Evolutionary conservation across 2,797 vertebrate genomes (phyloP).

Genomic region (Sardinella longiceps): DNA sequence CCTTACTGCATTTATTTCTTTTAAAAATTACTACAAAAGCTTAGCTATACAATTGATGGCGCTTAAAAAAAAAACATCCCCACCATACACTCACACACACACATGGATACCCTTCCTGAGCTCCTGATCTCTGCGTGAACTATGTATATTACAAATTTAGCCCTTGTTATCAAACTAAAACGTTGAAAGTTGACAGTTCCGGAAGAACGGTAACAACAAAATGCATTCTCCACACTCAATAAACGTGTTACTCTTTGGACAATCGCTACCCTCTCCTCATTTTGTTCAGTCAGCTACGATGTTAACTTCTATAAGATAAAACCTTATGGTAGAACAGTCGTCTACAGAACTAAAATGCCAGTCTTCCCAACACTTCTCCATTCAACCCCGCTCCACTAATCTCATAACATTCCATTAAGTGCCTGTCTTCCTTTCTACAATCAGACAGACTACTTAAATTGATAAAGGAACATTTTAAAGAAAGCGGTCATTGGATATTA

Average conservation of each 20-base stretch:
- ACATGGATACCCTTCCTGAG: constrained; percentile 76
- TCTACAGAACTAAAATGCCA: background rate
- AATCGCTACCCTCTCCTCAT: background rate
- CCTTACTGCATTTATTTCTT: constrained; percentile 29
- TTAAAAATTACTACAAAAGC: constrained; percentile 25
- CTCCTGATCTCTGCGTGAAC: constrained; percentile 68
- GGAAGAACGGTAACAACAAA: constrained; percentile 65
- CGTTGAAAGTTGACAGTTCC: constrained; percentile 69
- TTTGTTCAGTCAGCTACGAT: constrained; percentile 10
- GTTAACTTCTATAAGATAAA: constrained; percentile 21
- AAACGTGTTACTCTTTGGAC: constrained; percentile 15
- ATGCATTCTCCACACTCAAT: constrained; percentile 59
- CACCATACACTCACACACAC: constrained; percentile 56
- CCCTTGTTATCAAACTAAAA: constrained; percentile 72
- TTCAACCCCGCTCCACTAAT: background rate
- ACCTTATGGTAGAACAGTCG: constrained; percentile 17
- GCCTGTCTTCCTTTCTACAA: background rate
- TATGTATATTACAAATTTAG: constrained; percentile 54
- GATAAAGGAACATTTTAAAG: background rate
- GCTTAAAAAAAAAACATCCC: constrained; percentile 11
- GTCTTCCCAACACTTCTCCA: constrained; percentile 17
- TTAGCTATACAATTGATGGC: constrained; percentile 25
- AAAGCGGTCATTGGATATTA: background rate
- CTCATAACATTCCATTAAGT: background rate
- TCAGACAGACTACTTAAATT: background rate